Base-by-base conservation (phyloP, 2,113 vertebrate genomes). In the Rhipidura dahli region DNA sequence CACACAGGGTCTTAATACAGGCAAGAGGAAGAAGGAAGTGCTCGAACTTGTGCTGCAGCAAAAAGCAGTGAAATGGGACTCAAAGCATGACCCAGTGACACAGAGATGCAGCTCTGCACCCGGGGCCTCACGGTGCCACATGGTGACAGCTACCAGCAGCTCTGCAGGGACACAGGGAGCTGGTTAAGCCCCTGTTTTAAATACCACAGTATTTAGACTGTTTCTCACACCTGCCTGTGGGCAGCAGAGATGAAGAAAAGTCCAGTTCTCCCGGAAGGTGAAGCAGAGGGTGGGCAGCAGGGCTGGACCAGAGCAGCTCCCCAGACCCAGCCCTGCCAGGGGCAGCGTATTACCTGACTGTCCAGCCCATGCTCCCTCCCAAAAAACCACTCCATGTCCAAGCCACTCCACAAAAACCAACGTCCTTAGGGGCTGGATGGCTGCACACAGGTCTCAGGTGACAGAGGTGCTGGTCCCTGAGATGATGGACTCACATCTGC, bases 241-340 rank as follows among this genome's bases (percentile, higher is more conserved):
- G 37, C 40, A 56, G 31, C 44, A 61, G 66, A 77, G 21, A 59
- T 14, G 3, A 83, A 63, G 50, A 23, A 9, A 79, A 57, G 31
- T 7, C 33, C 44, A 35, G 5, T 7, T 64, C 5, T 3, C 45
- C 18, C 31, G 24, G 45, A 81, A 69, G 42, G 9, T 24, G 44
- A 89, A 73, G 66, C 24, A 80, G 42, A 33, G 11, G 3, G 0
- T 9, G 50, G 60, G 24, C 40, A 80, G 49, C 18, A 39, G 39
- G 51, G 4, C 3, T 5, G 6, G 53, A 60, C 0, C 22, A 60
- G n/a, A 37, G 3, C 40, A 87, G 45, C 10, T 27, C 22, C 31
- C 45, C 64, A 0, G 11, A 24, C 9, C 15, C 54, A 0, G 33
- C n/a, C 21, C 31, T 19, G 13, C 7, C 33, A 61, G 0, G 6